These are phyloP conservation scores for Crossocerus cetratus DNA, from an alignment of 2,888 invertebrate species.

Conservation along the genomic window DNA sequence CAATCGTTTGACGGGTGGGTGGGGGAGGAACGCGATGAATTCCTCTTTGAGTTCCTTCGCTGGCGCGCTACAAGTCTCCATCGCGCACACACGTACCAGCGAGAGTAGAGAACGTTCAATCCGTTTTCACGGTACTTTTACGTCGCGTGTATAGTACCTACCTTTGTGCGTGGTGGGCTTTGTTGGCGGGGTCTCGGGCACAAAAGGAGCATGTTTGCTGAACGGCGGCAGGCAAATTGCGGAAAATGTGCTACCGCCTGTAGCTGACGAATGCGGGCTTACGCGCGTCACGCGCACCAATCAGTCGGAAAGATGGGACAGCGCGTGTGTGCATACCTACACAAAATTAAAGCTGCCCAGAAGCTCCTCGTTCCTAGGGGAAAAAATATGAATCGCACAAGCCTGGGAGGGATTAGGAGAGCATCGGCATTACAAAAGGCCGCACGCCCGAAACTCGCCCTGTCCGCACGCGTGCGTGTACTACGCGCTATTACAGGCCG, in stretches of 20 bases:
- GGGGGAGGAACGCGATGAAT: slow-evolving; percentile 16
- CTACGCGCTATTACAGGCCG: slow-evolving; percentile 21
- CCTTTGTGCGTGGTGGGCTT: slow-evolving; percentile 39
- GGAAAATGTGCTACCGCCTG: slow-evolving; percentile 26
- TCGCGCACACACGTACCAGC: slow-evolving; percentile 1
- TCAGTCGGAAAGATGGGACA: too few species aligned
- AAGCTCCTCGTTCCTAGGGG: too few species aligned
- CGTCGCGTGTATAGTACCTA: slow-evolving; percentile 32
- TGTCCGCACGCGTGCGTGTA: slow-evolving; percentile 21
- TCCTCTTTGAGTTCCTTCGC: neutral
- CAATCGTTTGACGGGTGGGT: neutral
- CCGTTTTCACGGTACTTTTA: slow-evolving; percentile 50
- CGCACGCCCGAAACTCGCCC: slow-evolving; percentile 25
- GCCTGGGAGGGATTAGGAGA: too few species aligned
- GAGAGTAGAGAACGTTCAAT: slow-evolving; percentile 22
- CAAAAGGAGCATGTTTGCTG: slow-evolving; percentile 43
- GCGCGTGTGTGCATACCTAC: too few species aligned
- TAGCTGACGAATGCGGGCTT: slow-evolving; percentile 15
- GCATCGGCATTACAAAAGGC: slow-evolving; percentile 20
- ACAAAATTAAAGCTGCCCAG: too few species aligned
- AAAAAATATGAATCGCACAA: too few species aligned
- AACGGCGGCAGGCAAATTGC: slow-evolving; percentile 37
- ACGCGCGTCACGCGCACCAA: neutral
- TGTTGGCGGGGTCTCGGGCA: slow-evolving; percentile 27
- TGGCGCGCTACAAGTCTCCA: neutral